Evolutionary conservation across 2,888 invertebrate species (phyloP).

Genomic region (Cephus spinipes): DNA sequence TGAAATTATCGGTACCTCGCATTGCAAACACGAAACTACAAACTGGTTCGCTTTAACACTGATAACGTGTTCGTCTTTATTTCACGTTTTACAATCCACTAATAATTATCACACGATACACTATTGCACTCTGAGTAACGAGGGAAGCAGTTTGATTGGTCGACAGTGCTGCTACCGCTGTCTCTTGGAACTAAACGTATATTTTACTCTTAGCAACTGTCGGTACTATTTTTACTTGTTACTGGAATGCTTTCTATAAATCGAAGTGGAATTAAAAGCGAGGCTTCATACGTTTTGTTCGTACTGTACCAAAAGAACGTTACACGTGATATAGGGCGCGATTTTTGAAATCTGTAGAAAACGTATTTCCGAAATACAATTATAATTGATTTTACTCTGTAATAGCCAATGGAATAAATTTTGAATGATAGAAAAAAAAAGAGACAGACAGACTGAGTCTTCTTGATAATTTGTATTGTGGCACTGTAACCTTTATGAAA

Average conservation of each 20-base stretch:
- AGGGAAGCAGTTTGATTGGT: neutral
- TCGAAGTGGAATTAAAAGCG: too few relatives aligned
- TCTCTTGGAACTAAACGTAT: neutral
- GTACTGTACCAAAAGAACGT: too few relatives aligned
- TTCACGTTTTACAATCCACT: neutral
- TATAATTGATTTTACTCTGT: too few relatives aligned
- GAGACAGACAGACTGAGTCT: too few relatives aligned
- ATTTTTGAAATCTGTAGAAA: too few relatives aligned
- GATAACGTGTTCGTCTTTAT: neutral
- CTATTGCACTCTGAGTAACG: neutral
- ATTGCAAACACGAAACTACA: constrained; percentile 4
- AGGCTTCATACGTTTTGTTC: too few relatives aligned
- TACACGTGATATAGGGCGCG: too few relatives aligned
- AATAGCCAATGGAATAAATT: too few relatives aligned
- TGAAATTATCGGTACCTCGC: constrained; percentile 16
- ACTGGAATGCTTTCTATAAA: neutral
- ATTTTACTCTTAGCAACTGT: neutral
- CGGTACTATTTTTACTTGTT: neutral
- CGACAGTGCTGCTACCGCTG: neutral
- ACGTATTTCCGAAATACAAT: too few relatives aligned
- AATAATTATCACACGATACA: neutral
- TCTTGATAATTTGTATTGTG: too few relatives aligned
- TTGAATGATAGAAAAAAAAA: too few relatives aligned
- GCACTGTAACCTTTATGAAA: too few relatives aligned
- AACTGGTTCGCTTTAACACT: constrained; percentile 2